Base-by-base conservation (phyloP, 2,797 vertebrate genomes). In the Oryzias dopingdopingensis region DNA sequence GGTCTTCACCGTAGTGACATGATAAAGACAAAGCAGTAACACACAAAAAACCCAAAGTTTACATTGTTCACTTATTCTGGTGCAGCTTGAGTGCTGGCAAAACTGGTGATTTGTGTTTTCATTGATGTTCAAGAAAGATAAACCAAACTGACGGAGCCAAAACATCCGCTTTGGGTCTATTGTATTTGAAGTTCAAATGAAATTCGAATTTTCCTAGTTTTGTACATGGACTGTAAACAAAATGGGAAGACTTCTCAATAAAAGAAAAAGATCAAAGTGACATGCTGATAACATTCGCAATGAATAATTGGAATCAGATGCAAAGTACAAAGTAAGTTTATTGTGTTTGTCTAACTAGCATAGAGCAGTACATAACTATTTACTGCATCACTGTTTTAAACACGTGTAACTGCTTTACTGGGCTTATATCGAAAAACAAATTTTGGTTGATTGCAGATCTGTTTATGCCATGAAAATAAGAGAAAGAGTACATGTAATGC, bases 101-200 rank as follows among this genome's bases (percentile, higher is more conserved):
- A 4, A 47, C 42, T 14, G 52, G 15, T 42, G 18, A 64, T 54
- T 2, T 68, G 44, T 64, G 32, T 58, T 74, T 52, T 55, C 6
- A 54, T 52, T 20, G 14, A 22, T 43, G 59, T 50, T 55, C 14
- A 5, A 64, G n/a, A 56, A 64, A 55, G 47, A 59, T 32, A 71
- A 65, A 32, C 20, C 43, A 23, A 55, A 46, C 48, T 44, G 15
- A 15, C 47, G 42, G 15, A 55, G 57, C 43, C 53, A 58, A 75
- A 78, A 76, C 61, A 14, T 57, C 37, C 56, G 46, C 4, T 62
- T 43, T 42, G 6, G n/a, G 24, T 54, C 42, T 62, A 49, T 16
- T 52, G 26, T 45, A 52, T 23, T 51, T 20, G 20, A 55, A 51
- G 49, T 23, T 12, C 4, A 63, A 61, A 8, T 43, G 5, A 47